phyloP scores from a whole-genome alignment of 2,797 vertebrate genomes.

The Astyanax mexicanus region DNA sequence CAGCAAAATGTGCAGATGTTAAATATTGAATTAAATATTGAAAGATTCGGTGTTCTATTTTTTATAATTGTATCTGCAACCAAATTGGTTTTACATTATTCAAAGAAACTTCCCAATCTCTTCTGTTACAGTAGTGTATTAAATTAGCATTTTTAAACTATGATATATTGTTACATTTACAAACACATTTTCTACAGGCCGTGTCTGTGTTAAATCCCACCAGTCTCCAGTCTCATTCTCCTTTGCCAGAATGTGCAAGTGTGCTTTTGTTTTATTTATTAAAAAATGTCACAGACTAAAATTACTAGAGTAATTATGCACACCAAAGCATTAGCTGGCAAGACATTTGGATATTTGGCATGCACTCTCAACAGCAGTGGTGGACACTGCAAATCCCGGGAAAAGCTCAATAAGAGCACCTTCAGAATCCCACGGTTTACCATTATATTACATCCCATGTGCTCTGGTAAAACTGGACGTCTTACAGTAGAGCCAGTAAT shows the following conservation, averaged over 20 bases:
- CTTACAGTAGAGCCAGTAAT: slow-evolving; percentile 10
- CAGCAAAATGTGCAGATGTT: not conserved
- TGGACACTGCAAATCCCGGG: not conserved
- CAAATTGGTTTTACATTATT: too few relatives aligned
- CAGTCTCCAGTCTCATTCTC: not conserved
- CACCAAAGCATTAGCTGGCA: not conserved
- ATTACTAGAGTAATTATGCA: not conserved
- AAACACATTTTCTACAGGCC: not conserved
- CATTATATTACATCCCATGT: not conserved
- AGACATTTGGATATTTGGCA: not conserved
- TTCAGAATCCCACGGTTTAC: not conserved
- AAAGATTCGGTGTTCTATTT: too few relatives aligned
- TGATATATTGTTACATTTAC: not conserved
- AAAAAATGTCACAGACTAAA: not conserved
- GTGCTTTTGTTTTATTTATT: slow-evolving; percentile 3
- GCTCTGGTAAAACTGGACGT: slow-evolving; percentile 16
- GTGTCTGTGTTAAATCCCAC: not conserved
- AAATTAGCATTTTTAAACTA: not conserved
- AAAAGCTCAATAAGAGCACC: not conserved
- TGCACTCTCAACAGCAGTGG: not conserved
- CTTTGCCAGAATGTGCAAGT: not conserved
- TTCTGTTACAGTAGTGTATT: not conserved
- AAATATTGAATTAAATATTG: too few relatives aligned
- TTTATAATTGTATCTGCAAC: too few relatives aligned
- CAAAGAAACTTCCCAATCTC: too few relatives aligned